A percentile compares a stretch with the other conserved stretches of the same genome.
Evolutionary conservation across 2,113 vertebrate genomes (phyloP).

Genomic region (Mola mola): DNA sequence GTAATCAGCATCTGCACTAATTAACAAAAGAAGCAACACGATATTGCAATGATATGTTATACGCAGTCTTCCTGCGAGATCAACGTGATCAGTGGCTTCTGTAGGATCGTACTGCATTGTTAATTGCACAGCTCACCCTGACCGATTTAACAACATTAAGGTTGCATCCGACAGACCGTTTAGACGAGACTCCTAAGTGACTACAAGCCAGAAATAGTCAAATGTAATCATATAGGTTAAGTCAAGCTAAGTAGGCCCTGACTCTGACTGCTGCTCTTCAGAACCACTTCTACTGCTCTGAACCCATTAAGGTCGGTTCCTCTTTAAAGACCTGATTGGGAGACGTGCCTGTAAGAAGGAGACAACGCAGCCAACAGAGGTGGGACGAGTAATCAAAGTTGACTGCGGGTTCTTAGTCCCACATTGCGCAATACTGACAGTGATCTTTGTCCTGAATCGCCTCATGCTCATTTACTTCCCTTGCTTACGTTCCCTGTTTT

Average conservation of each 20-base stretch:
- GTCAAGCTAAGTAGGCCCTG: conserved; percentile 18
- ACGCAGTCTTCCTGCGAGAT: not conserved
- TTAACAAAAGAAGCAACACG: no score
- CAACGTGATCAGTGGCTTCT: conserved; percentile 2
- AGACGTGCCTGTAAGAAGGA: not conserved
- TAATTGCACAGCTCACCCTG: conserved; percentile 30
- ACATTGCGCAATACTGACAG: no score
- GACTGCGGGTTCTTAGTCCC: no score
- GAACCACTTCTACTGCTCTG: not conserved
- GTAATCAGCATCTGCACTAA: no score
- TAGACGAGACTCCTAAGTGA: conserved; percentile 38
- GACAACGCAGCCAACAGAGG: no score
- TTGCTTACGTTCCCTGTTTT: no score
- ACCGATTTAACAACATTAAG: conserved; percentile 56
- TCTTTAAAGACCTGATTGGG: not conserved
- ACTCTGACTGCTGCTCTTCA: conserved; percentile 1
- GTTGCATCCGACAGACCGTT: conserved; percentile 18
- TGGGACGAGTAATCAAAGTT: no score
- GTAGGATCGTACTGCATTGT: no score
- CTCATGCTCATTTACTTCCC: no score
- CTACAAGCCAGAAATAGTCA: conserved; percentile 47
- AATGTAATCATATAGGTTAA: conserved; percentile 55
- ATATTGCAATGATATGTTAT: no score
- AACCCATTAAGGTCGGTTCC: not conserved
- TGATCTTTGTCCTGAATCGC: no score